A percentile compares a stretch with the other conserved stretches of the same genome.
Conservation (phyloP, 2,113 vertebrate species). For the Cheirogaleus medius region DNA sequence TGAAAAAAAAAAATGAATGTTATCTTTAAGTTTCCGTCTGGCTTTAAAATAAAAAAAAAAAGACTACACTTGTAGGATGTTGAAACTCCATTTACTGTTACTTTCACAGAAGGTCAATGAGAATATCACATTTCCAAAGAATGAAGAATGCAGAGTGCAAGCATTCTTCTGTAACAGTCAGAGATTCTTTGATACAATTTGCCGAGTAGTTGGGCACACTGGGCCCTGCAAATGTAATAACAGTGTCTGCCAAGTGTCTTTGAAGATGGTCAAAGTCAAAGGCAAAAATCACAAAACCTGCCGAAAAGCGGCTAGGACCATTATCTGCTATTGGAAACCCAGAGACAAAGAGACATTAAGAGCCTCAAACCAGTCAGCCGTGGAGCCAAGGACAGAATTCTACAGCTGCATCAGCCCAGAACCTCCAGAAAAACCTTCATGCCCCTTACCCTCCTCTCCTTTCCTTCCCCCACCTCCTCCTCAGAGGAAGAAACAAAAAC, state of each 20-base stretch:
- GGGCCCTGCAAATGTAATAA: conserved; percentile 42
- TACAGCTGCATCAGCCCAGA: background rate
- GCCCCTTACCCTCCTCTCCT: background rate
- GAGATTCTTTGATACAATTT: conserved; percentile 59
- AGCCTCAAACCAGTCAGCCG: conserved; percentile 17
- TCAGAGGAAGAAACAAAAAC: background rate
- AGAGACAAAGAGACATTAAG: conserved; percentile 56
- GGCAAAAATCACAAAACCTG: conserved; percentile 53
- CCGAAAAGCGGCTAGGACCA: conserved; percentile 49
- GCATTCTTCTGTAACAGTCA: conserved; percentile 56
- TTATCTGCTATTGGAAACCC: conserved; percentile 62
- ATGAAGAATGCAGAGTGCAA: conserved; percentile 24
- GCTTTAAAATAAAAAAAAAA: background rate
- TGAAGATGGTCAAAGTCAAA: conserved; percentile 67
- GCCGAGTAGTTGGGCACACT: conserved; percentile 40
- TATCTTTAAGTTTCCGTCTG: background rate
- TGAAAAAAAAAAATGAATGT: background rate
- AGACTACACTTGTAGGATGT: background rate
- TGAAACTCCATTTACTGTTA: conserved; percentile 34
- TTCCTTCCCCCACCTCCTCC: background rate
- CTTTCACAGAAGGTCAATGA: conserved; percentile 58
- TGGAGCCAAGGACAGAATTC: conserved; percentile 43
- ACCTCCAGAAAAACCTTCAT: background rate
- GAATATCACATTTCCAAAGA: conserved; percentile 40
- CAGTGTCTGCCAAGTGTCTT: conserved; percentile 27